Conservation (phyloP, 2,113 vertebrate species). For the Tetrax tetrax region DNA sequence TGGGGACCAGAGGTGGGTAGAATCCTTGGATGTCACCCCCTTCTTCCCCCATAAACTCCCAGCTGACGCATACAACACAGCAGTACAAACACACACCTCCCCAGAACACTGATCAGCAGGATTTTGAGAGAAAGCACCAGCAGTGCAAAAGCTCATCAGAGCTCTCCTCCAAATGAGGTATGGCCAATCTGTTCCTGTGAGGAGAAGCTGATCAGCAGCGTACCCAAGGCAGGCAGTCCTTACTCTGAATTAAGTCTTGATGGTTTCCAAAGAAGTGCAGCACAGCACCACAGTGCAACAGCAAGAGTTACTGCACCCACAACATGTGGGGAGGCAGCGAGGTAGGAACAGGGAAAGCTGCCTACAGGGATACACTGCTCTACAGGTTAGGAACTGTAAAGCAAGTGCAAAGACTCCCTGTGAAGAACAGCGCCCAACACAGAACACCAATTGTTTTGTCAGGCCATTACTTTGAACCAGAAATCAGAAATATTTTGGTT, state of each 20-base stretch:
- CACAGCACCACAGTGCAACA: neutral
- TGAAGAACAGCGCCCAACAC: neutral
- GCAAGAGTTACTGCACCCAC: neutral
- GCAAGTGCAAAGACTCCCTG: neutral
- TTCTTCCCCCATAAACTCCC: neutral
- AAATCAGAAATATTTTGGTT: neutral
- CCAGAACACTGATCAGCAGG: neutral
- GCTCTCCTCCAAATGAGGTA: neutral
- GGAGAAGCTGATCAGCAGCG: neutral
- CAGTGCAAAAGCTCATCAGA: neutral
- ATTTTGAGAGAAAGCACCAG: neutral
- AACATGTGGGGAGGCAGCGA: neutral
- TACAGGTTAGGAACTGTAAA: neutral
- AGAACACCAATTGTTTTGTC: neutral
- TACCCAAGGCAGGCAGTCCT: neutral
- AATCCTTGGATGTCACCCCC: neutral
- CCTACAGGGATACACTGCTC: neutral
- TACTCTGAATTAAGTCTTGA: neutral
- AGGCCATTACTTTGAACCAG: neutral
- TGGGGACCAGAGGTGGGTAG: neutral
- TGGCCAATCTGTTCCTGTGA: neutral
- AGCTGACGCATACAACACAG: neutral
- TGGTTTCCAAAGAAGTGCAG: neutral
- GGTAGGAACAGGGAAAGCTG: neutral
- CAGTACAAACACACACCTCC: neutral